Evolutionary conservation across 2,888 invertebrate species (phyloP).

Genomic region (Rhagonycha fulva): DNA sequence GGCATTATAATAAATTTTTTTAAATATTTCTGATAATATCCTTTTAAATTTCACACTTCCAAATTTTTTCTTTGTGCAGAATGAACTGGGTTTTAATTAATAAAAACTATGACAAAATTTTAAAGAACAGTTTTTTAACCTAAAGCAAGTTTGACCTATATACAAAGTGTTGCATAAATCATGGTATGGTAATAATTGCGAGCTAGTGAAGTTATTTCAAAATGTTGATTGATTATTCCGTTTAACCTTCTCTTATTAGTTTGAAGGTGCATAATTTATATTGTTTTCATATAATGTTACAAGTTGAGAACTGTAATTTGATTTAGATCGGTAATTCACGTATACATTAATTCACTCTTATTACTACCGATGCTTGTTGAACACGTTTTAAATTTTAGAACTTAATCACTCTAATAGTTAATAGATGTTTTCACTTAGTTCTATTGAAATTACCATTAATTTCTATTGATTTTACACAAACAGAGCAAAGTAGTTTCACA

Average conservation of each 20-base stretch:
- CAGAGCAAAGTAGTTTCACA: conserved; percentile 32
- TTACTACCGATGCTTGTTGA: background rate
- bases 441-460: background rate
- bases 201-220: background rate
- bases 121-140: no score
- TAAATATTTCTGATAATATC: background rate
- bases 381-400: background rate
- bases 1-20: background rate
- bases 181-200: background rate
- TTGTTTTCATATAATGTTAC: background rate
- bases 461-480: conserved; percentile 12
- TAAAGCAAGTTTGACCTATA: background rate
- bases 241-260: background rate
- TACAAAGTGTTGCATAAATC: background rate
- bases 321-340: background rate
- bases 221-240: background rate
- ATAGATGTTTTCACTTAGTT: background rate
- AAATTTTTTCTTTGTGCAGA: background rate
- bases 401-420: background rate
- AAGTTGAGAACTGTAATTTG: background rate
- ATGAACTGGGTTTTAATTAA: no score
- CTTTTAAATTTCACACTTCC: background rate
- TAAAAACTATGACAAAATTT: no score
- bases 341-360: background rate
- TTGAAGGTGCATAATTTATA: background rate